Base-by-base conservation (phyloP, 2,888 invertebrate genomes). In the Drosophila hamatofila region DNA sequence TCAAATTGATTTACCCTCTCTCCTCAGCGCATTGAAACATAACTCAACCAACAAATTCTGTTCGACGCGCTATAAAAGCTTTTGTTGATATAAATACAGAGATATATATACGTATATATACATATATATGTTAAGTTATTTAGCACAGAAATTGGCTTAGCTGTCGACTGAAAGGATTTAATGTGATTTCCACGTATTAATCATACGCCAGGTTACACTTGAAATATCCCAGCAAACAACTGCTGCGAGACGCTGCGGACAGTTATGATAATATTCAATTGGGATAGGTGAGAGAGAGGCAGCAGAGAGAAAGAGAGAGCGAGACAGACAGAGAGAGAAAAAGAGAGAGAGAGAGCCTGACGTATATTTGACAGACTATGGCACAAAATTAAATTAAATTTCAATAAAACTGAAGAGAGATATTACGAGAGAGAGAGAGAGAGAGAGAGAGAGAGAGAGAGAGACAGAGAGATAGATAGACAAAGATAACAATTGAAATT, bases 171-270 rank as follows among this genome's bases (percentile, higher is more conserved):
- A 70, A 70, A 76, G 84, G 59, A 72, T 84, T 88, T 80, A 80
- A 81, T 73, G 55, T 75, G 70, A 69, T 81, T 73, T 79, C 42
- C 65, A 59, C 52, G 72, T 70, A 84, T 89, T 89, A 89, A 86
- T 86, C 85, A 85, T 84, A 87, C 85, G 85, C 85, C 67, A 46
- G 57, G 78, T 67, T 89, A 88, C 73, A 75, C 69, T 68, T 33
- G 60, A 70, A 65, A 73, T 73, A 74, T 69, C 75, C 54, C 68
- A 64, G 52, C 12, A n/a, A 30, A n/a, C 52, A 3, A 42, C 7
- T 6, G 42, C 42, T 21, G 21, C 7, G 42, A 12, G 18, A 18
- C 39, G 37, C 33, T 30, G 49, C 48, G 62, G 81, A 78, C 79
- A 81, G 81, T 69, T 75, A 55, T 86, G 72, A 74, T 86, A 83